Evolutionary conservation across 2,797 vertebrate genomes (phyloP).

Genomic region (Menidia menidia): DNA sequence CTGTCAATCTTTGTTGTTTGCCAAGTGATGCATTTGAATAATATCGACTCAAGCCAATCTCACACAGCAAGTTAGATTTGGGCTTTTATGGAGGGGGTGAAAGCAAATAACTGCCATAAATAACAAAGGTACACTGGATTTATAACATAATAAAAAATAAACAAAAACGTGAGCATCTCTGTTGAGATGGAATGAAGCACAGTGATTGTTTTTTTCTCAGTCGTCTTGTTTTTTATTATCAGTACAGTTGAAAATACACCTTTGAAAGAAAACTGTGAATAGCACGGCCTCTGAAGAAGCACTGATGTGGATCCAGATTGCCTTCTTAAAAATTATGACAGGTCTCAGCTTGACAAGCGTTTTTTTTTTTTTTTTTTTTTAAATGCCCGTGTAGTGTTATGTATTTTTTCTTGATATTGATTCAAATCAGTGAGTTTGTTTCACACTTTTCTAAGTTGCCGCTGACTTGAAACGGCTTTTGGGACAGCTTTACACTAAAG

Average conservation of each 20-base stretch:
- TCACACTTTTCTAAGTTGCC: constrained; percentile 8
- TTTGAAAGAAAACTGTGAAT: background rate
- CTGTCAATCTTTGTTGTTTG: background rate
- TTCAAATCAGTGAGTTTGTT: constrained; percentile 9
- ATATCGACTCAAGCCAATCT: background rate
- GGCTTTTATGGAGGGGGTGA: background rate
- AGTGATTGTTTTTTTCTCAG: background rate
- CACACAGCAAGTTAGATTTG: background rate
- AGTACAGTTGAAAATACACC: background rate
- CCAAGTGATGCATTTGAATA: background rate
- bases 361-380: background rate
- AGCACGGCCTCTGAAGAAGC: background rate
- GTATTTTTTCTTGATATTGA: constrained; percentile 1
- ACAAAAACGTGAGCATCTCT: background rate
- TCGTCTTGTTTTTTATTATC: background rate
- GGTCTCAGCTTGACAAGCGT: background rate
- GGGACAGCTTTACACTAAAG: constrained; percentile 35
- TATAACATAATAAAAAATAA: background rate
- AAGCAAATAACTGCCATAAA: background rate
- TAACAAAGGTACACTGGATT: background rate
- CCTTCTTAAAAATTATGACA: background rate
- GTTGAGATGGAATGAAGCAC: background rate
- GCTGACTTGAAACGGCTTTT: constrained; percentile 22
- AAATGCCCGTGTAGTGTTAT: background rate
- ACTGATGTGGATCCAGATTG: background rate